A percentile compares a stretch with the other conserved stretches of the same genome.
Evolutionary conservation across 2,888 invertebrate species (phyloP).

Genomic region (Romanomermis culicivorax): DNA sequence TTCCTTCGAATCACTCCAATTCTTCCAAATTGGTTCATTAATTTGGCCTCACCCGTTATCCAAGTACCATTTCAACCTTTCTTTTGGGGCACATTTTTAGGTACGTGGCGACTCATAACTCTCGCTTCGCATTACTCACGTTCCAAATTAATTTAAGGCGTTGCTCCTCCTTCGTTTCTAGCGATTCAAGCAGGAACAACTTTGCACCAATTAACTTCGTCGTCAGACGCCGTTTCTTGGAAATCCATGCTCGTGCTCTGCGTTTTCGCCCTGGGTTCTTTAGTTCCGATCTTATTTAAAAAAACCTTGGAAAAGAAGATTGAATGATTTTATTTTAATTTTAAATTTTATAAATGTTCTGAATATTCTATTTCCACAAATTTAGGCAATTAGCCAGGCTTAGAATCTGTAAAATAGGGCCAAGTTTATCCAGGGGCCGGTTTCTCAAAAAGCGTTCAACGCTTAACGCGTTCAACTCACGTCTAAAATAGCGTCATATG

Average conservation of each 20-base stretch:
- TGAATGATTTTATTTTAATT: neutral
- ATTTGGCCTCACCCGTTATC: conserved; percentile 81
- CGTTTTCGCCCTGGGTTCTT: conserved; percentile 55
- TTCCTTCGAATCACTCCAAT: conserved; percentile 91
- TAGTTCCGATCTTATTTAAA: conserved; percentile 68
- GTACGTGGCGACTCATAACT: conserved; percentile 30
- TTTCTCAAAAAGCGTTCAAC: too few relatives aligned
- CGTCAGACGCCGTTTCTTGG: conserved; percentile 66
- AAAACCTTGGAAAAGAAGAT: conserved; percentile 42
- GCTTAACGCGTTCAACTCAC: too few relatives aligned
- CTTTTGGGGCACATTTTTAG: conserved; percentile 80
- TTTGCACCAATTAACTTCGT: conserved; percentile 68
- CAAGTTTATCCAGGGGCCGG: too few relatives aligned
- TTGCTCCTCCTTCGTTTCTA: conserved; percentile 85
- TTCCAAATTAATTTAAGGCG: too few relatives aligned
- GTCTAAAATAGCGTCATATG: too few relatives aligned
- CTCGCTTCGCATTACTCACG: neutral
- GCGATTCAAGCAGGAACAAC: conserved; percentile 95
- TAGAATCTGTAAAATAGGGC: too few relatives aligned
- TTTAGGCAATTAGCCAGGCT: too few relatives aligned
- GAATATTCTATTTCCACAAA: too few relatives aligned
- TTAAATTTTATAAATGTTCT: neutral
- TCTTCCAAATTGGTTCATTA: conserved; percentile 97
- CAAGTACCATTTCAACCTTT: conserved; percentile 80
- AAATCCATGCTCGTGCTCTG: conserved; percentile 55